Conservation (phyloP, 35 echinoderm and acorn worm genomes). For the Eucidaris tribuloides region DNA sequence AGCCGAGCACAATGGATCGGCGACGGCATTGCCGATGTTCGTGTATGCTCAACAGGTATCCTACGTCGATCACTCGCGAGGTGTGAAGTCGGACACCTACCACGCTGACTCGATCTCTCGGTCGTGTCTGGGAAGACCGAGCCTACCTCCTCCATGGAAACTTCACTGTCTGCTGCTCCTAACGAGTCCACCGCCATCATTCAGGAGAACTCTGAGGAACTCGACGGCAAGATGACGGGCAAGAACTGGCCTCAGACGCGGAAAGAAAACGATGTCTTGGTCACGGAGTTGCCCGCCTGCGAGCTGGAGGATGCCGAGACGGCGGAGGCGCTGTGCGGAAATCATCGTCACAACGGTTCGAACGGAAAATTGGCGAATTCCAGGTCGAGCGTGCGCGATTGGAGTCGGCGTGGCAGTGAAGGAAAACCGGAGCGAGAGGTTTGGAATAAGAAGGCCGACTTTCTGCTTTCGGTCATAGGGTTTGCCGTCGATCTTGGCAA, state of each 20-base stretch:
- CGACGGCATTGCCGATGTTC: not conserved
- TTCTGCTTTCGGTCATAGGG: slow-evolving; percentile 87
- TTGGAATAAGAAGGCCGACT: slow-evolving; percentile 90
- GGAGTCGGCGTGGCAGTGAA: not conserved
- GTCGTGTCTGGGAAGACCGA: not conserved
- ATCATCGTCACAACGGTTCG: not conserved
- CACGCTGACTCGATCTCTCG: not conserved
- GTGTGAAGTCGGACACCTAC: not conserved
- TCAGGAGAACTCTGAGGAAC: not conserved
- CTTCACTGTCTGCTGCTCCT: not conserved
- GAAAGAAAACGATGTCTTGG: not conserved
- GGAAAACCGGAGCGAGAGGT: not conserved
- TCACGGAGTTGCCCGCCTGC: not conserved
- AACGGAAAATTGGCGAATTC: not conserved
- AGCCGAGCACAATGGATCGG: not conserved
- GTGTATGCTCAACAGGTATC: not conserved
- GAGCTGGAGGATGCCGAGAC: not conserved
- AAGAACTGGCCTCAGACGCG: slow-evolving; percentile 5
- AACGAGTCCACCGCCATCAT: not conserved
- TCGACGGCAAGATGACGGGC: not conserved
- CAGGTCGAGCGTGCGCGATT: not conserved
- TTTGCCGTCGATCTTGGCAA: slow-evolving; percentile 92
- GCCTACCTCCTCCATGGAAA: not conserved
- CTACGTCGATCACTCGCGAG: not conserved
- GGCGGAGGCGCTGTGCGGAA: not conserved